Evolutionary conservation across 2,888 invertebrate species (phyloP), one percentile per base, ranked within the genome.

Genomic region (Andrena hattorfiana): DNA sequence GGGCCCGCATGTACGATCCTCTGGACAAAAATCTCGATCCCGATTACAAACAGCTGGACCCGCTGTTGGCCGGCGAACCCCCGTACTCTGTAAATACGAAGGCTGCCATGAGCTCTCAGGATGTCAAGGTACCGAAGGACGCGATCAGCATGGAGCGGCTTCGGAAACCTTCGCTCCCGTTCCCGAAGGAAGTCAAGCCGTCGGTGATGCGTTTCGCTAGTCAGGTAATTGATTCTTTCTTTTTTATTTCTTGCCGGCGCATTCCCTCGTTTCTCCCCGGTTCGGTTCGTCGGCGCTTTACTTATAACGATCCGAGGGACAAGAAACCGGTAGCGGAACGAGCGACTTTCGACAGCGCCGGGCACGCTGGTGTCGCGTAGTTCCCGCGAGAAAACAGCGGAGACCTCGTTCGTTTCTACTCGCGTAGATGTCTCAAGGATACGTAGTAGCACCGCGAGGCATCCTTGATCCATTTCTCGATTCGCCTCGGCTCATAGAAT

Each of bases 31-130:
- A 85, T 8, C 69, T 72, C 4, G 85, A 89, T 30, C 72, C 75
- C 49, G 91, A 93, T 48, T 93, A 92, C 87, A 92, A 92, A 30
- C 93, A 93, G 49, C 68, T 93, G 5, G 91, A 92, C 64, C 92
- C 92, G 0, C 59, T 92, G 23, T 54, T 92, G 49, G 28, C 70
- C n/a, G 81, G 64, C 20, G 80, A 84, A 23, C 78, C 81, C 2
- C 64, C 68, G 42, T 60, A 54, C 3, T 54, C 56, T 10, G 54
- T 68, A 0, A 73, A 49, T 13, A 66, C 77, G 5, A 84, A 71
- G 7, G 73, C 74, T 1, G 78, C 77, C 56, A 91, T 91, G 91
- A 89, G 83, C 30, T 68, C 87, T 2, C 89, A 90, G 66, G 86
- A 90, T 3, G 42, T 79, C 4, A 90, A 89, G 51, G 30, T 63